These are phyloP conservation scores for Epinephelus lanceolatus DNA, from an alignment of 2,113 vertebrate species.

Conservation along the genomic window DNA sequence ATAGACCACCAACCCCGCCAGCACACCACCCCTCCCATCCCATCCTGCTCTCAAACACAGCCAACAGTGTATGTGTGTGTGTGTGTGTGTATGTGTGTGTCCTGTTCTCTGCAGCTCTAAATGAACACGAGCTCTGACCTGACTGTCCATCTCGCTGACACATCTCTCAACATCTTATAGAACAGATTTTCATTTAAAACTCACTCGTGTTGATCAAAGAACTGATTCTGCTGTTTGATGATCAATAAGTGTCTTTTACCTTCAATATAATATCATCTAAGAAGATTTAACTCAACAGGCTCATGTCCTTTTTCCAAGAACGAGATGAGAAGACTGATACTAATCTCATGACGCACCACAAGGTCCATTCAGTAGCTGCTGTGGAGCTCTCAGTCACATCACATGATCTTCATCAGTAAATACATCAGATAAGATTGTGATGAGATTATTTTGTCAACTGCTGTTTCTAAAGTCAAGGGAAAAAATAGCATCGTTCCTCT, in stretches of 20 bases:
- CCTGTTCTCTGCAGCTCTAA: neutral
- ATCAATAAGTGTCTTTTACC: neutral
- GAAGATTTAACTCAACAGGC: too few species aligned
- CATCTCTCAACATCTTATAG: neutral
- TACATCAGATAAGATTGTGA: too few species aligned
- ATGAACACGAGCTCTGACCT: neutral
- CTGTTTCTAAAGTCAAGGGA: too few species aligned
- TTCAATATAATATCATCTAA: neutral
- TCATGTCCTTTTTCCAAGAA: too few species aligned
- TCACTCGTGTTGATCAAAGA: neutral
- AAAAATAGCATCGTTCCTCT: too few species aligned
- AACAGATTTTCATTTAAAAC: neutral
- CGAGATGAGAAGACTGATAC: neutral
- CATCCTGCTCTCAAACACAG: neutral
- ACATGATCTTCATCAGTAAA: neutral
- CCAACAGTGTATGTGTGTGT: too few species aligned
- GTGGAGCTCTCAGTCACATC: neutral
- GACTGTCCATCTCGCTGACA: neutral
- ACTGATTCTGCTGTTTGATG: neutral
- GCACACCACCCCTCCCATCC: neutral
- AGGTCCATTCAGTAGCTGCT: neutral
- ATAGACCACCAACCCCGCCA: slow-evolving; percentile 29
- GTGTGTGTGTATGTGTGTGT: neutral
- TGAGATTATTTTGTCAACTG: too few species aligned
- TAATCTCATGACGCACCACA: too few species aligned